Conservation (phyloP, 2,888 invertebrate species). For the Alsophila aescularia region DNA sequence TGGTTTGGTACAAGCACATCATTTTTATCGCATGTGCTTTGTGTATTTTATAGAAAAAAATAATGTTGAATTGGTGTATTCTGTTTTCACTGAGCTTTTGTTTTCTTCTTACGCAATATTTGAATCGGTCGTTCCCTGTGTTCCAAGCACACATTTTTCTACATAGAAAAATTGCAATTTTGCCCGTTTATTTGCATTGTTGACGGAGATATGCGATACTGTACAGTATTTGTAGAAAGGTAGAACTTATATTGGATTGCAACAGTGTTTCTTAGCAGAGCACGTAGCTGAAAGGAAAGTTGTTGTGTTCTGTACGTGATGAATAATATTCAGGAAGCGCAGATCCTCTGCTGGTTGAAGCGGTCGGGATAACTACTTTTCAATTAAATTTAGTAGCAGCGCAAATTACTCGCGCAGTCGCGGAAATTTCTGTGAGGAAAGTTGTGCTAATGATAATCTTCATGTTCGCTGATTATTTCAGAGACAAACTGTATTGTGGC, state of each 20-base stretch:
- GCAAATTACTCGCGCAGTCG: constrained; percentile 26
- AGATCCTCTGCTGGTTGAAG: constrained; percentile 18
- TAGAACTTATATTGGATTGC: constrained; percentile 22
- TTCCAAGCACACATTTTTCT: constrained; percentile 26
- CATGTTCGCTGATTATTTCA: not conserved
- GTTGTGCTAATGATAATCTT: not conserved
- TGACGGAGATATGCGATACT: constrained; percentile 10
- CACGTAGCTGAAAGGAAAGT: constrained; percentile 37
- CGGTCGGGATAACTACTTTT: constrained; percentile 31
- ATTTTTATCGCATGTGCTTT: not conserved
- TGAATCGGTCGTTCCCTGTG: constrained; percentile 17
- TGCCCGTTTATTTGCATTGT: constrained; percentile 33
- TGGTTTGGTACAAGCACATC: no score
- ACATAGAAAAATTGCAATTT: constrained; percentile 31
- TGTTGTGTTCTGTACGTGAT: constrained; percentile 38
- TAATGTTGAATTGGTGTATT: constrained; percentile 11
- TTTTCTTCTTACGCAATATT: constrained; percentile 33
- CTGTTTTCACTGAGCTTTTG: constrained; percentile 13
- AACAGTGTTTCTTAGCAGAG: constrained; percentile 9
- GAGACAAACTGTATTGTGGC: not conserved
- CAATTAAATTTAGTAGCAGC: constrained; percentile 35
- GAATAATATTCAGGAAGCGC: constrained; percentile 28
- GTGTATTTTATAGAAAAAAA: constrained; percentile 1
- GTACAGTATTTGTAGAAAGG: constrained; percentile 1
- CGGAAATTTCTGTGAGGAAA: not conserved